Conservation (phyloP, 37 sponge, comb jelly and placozoan genomes). For the Aphrocallistes beatrix region DNA sequence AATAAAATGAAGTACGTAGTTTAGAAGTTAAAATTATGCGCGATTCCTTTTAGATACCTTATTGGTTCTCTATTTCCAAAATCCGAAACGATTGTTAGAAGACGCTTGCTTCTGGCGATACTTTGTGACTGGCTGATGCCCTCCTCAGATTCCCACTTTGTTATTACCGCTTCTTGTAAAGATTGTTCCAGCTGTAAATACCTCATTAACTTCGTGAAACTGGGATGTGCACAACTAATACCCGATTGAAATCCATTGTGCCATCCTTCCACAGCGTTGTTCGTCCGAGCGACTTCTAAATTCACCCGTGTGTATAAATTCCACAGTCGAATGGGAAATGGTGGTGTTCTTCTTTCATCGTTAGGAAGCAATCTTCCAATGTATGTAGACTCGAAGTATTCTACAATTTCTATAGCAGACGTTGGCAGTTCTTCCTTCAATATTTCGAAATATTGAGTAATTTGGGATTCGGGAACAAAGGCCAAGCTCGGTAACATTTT, state of each 20-base stretch:
- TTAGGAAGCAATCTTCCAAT: slow-evolving; percentile 12
- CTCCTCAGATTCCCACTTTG: background rate
- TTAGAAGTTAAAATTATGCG: slow-evolving; percentile 18
- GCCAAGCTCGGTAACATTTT: slow-evolving; percentile 2
- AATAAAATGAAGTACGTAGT: slow-evolving; percentile 5
- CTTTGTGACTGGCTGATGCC: background rate
- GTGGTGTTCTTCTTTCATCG: background rate
- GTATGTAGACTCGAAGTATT: slow-evolving; percentile 3
- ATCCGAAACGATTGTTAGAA: background rate
- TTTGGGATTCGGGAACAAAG: slow-evolving; percentile 17
- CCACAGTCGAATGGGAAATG: slow-evolving; percentile 4
- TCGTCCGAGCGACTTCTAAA: slow-evolving; percentile 2
- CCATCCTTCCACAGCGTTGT: background rate
- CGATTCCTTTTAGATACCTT: slow-evolving; percentile 7
- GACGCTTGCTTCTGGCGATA: background rate
- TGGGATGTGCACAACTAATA: background rate
- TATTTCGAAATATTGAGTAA: background rate
- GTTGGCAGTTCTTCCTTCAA: background rate
- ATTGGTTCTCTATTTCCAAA: slow-evolving; percentile 15
- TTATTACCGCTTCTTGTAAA: background rate
- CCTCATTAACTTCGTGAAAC: background rate
- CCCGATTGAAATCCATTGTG: background rate
- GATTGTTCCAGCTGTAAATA: background rate
- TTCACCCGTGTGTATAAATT: slow-evolving; percentile 7
- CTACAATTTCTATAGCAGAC: background rate